Percentiles rank a stretch among this genome's conserved stretches.
Evolutionary conservation across 2,797 vertebrate genomes (phyloP).

Genomic region (Notamacropus eugenii): DNA sequence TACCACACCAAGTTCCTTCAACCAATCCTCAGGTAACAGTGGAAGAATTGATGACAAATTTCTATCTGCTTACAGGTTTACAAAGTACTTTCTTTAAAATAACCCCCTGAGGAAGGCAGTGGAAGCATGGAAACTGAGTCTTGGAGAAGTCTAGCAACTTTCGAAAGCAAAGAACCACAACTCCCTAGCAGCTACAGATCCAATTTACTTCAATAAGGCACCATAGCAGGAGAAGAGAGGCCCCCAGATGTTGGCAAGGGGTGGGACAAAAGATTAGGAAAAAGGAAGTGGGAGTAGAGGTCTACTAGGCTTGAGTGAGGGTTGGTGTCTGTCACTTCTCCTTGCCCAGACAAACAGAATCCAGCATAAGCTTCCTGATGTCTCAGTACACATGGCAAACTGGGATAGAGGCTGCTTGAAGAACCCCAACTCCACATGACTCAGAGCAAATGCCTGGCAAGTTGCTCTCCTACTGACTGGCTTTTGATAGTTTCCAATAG

Average conservation of each 20-base stretch:
- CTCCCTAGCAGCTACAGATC: background rate
- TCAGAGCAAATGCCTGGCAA: background rate
- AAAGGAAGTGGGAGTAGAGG: background rate
- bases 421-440: background rate
- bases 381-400: background rate
- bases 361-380: background rate
- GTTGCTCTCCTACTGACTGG: background rate
- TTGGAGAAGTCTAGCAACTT: background rate
- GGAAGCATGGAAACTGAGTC: background rate
- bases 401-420: background rate
- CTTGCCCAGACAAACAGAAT: background rate
- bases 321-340: background rate
- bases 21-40: background rate
- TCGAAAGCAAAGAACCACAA: background rate
- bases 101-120: background rate
- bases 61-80: background rate
- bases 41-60: background rate
- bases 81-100: background rate
- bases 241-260: background rate
- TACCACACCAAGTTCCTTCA: too few relatives aligned
- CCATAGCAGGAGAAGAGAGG: background rate
- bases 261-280: background rate
- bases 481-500: background rate
- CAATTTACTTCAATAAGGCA: background rate
- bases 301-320: background rate